Base-by-base conservation (phyloP, 2,113 vertebrate genomes). In the Corapipo altera region DNA sequence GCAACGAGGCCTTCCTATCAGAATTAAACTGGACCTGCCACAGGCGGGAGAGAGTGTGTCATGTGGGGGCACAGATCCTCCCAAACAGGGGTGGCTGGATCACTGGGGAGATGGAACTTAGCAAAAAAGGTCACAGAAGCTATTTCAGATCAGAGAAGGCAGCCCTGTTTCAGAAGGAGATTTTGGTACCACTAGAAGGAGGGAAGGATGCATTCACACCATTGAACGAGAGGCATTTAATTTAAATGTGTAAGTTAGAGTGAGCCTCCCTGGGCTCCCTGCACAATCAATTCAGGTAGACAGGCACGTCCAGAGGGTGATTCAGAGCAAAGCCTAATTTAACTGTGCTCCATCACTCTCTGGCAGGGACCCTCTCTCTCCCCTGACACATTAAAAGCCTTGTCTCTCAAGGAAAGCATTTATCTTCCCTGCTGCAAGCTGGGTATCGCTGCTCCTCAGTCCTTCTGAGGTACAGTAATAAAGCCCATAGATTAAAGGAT, bases 301-400 rank as follows among this genome's bases (percentile, higher is more conserved):
- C 79, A 94, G 88, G 59, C 83, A 83, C 41, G 69, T 80, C 88
- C 88, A 92, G 88, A 88, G 69, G 72, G 83, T 77, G 83, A 92
- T 74, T 86, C 72, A 86, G 64, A 86, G 91, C 27, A 90, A 92
- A 94, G 72, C 30, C 76, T 80, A 74, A 92, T 94, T 91, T 76
- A 91, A 67, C 59, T 46, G 27, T 1, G 11, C 83, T 92, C 87
- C 94, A 88, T 96, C 94, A 94, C 75, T 4, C 79, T 74, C 65
- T 78, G 80, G 59, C 6, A 7, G 58, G 55, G 75, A 55, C 62
- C 30, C 48, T 43, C 46, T 65, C 85, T 76, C 85, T 89, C 77
- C 15, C 37, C 24, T 91, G 92, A 95, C 92, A 85, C 82, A 82
- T 85, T 91, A 96, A 94, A 95, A 96, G 94, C 85, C 37, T 83